phyloP scores from a whole-genome alignment of 2,797 vertebrate genomes.

The Malurus splendens region DNA sequence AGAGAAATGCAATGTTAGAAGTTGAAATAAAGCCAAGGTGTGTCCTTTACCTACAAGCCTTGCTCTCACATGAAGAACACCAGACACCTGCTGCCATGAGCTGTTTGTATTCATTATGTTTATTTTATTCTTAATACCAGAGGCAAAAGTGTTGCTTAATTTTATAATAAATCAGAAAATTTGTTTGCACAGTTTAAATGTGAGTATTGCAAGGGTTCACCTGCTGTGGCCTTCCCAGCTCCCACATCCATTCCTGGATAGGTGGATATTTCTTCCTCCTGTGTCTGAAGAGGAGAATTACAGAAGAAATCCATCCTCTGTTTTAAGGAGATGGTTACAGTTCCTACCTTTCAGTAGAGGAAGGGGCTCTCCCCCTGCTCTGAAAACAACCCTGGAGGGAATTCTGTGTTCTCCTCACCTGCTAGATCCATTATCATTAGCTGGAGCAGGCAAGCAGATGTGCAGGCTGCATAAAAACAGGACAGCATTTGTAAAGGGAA shows the following conservation, averaged over 20 bases:
- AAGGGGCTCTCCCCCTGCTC: neutral
- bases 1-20: neutral
- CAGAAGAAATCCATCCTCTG: neutral
- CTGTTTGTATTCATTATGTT: neutral
- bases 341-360: neutral
- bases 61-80: neutral
- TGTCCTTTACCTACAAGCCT: neutral
- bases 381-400: constrained; percentile 17
- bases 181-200: neutral
- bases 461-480: constrained; percentile 36
- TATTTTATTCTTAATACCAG: neutral
- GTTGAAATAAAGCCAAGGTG: neutral
- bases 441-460: constrained; percentile 67
- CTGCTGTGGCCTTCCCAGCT: neutral
- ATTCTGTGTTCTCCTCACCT: constrained; percentile 41
- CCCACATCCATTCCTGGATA: neutral
- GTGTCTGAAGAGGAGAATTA: neutral
- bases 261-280: neutral
- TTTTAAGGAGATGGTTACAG: neutral
- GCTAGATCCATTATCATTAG: constrained; percentile 55
- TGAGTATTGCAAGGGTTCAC: neutral
- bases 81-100: neutral
- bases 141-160: neutral
- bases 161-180: neutral
- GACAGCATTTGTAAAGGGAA: constrained; percentile 48